Conservation (phyloP, 37 sponge, comb jelly and placozoan genomes). For the Eunapius fragilis region DNA sequence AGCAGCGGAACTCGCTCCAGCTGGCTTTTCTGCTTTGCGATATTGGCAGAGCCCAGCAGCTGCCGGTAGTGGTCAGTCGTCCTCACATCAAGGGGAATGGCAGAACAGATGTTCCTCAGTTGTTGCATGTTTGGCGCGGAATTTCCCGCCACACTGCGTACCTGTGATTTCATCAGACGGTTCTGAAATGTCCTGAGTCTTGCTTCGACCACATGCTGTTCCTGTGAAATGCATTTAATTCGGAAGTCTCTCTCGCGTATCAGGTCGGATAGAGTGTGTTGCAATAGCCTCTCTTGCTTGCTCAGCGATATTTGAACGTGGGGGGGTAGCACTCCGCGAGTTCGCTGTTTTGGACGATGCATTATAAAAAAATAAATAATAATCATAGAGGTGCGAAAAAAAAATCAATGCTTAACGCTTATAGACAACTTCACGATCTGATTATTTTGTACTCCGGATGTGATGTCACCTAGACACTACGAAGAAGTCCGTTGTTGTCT, state of each 20-base stretch:
- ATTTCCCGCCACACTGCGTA: neutral
- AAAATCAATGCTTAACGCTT: neutral
- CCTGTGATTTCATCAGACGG: neutral
- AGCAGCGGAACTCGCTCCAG: neutral
- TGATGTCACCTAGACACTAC: too few species aligned
- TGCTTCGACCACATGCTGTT: neutral
- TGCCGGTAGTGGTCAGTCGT: neutral
- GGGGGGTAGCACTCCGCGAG: neutral
- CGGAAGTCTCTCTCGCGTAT: neutral
- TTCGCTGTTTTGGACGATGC: neutral
- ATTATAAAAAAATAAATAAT: neutral
- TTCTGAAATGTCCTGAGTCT: conserved; percentile 1
- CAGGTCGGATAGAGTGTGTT: neutral
- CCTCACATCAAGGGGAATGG: neutral
- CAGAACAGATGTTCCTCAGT: neutral
- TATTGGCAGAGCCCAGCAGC: conserved; percentile 9
- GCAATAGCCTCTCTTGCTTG: neutral
- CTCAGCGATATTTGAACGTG: neutral
- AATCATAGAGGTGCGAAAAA: neutral
- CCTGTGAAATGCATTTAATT: neutral
- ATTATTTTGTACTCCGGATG: too few species aligned
- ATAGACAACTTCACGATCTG: too few species aligned
- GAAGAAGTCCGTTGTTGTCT: too few species aligned
- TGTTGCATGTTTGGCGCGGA: neutral
- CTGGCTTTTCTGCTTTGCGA: neutral